Conservation (phyloP, 1,140 invertebrate species). For the Drusus annulatus region DNA sequence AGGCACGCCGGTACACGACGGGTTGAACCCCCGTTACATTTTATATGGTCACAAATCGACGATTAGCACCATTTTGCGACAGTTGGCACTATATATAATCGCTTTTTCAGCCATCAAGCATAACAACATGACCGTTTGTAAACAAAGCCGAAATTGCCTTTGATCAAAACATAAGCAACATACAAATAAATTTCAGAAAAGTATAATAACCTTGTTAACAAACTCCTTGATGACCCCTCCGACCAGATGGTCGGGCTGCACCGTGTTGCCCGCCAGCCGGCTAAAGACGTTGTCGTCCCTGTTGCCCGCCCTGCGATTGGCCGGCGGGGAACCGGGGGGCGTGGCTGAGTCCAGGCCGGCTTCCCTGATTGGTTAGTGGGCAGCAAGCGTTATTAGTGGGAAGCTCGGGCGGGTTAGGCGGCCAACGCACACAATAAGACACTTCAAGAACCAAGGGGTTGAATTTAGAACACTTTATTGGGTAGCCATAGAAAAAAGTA, state of each 20-base stretch:
- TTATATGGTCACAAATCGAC: no score
- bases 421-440: slow-evolving; percentile 33
- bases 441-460: neutral
- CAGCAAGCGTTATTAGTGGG: slow-evolving; percentile 60
- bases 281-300: slow-evolving; percentile 88
- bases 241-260: slow-evolving; percentile 72
- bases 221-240: slow-evolving; percentile 79
- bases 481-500: no score
- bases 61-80: no score
- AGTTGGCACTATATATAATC: no score
- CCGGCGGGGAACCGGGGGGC: slow-evolving; percentile 79
- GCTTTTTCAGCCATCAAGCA: no score
- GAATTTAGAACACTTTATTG: neutral
- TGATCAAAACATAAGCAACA: no score
- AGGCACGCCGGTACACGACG: no score
- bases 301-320: slow-evolving; percentile 71
- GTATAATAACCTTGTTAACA: slow-evolving; percentile 69
- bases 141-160: no score
- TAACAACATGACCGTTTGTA: no score
- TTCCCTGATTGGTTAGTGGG: slow-evolving; percentile 59
- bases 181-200: no score
- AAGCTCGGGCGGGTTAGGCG: slow-evolving; percentile 57
- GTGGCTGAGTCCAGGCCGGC: slow-evolving; percentile 70
- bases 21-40: no score
- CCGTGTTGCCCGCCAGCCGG: slow-evolving; percentile 76